phyloP scores from a whole-genome alignment of 2,888 invertebrate species.

The Diadegma fenestrale region DNA sequence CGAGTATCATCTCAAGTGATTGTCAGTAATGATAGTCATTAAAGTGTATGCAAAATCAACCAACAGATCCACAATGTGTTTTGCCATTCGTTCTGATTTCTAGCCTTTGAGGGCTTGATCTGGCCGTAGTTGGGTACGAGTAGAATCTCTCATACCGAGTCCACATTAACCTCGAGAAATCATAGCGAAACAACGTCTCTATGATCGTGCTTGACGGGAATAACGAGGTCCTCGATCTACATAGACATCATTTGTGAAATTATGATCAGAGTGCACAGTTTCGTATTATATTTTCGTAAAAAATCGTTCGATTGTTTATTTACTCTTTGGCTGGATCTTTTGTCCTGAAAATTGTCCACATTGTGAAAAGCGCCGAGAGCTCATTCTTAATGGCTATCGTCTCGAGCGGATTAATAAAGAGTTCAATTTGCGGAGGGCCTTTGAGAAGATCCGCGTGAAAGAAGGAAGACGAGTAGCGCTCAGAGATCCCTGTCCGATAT shows the following conservation, averaged over 20 bases:
- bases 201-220: constrained; percentile 13
- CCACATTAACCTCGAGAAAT: constrained; percentile 2
- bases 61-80: constrained; percentile 33
- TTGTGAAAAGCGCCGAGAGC: constrained; percentile 10
- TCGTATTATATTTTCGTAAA: background rate
- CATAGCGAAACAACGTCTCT: background rate
- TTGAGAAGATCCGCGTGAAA: constrained; percentile 37
- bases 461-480: constrained; percentile 32
- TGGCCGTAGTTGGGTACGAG: constrained; percentile 30
- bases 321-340: background rate
- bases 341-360: background rate
- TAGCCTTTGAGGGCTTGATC: constrained; percentile 38
- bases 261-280: background rate
- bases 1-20: constrained; percentile 61
- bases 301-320: background rate
- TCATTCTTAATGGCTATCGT: constrained; percentile 32
- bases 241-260: background rate
- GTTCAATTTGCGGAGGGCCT: constrained; percentile 55
- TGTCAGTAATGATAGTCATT: constrained; percentile 64
- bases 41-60: constrained; percentile 62
- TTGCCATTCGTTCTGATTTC: constrained; percentile 32
- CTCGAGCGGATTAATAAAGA: constrained; percentile 59
- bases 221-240: constrained; percentile 11
- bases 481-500: constrained; percentile 16
- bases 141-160: background rate